Percentiles rank a stretch among this genome's conserved stretches.
phyloP scores from a whole-genome alignment of 2,113 vertebrate species.

The Xenopus borealis region DNA sequence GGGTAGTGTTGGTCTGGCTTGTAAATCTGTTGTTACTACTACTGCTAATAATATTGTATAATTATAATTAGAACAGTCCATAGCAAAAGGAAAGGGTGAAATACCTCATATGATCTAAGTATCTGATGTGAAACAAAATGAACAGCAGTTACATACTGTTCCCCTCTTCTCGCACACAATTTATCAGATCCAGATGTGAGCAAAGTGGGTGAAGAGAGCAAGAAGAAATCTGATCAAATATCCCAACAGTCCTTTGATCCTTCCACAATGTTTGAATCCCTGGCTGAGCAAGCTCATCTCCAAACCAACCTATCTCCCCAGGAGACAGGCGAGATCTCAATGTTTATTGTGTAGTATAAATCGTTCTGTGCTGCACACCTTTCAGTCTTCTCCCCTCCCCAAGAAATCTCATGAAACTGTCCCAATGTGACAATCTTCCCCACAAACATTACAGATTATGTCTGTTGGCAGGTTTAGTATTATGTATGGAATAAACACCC shows the following conservation, averaged over 20 bases:
- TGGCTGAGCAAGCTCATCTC: not conserved
- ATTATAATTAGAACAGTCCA: no score
- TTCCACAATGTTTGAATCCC: conserved; percentile 21
- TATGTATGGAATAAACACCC: no score
- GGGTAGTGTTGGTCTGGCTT: no score
- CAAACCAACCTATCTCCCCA: not conserved
- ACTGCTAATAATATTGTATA: no score
- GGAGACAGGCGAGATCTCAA: not conserved
- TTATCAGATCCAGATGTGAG: conserved; percentile 29
- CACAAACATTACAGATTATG: no score
- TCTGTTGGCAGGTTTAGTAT: no score
- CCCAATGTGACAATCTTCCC: no score
- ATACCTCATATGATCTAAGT: not conserved
- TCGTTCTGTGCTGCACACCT: not conserved
- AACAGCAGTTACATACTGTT: not conserved
- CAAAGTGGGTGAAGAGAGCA: not conserved
- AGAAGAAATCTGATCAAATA: not conserved
- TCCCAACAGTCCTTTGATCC: conserved; percentile 30
- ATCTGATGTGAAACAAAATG: not conserved
- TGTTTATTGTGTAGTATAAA: conserved; percentile 9
- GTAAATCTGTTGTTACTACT: no score
- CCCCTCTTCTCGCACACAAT: not conserved
- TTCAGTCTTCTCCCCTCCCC: not conserved
- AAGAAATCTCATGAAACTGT: not conserved
- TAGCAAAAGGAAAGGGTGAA: not conserved